Evolutionary conservation across 1,140 invertebrate genomes (phyloP), one percentile per base, ranked within the genome.

Genomic region (Plectrocnemia conspersa): DNA sequence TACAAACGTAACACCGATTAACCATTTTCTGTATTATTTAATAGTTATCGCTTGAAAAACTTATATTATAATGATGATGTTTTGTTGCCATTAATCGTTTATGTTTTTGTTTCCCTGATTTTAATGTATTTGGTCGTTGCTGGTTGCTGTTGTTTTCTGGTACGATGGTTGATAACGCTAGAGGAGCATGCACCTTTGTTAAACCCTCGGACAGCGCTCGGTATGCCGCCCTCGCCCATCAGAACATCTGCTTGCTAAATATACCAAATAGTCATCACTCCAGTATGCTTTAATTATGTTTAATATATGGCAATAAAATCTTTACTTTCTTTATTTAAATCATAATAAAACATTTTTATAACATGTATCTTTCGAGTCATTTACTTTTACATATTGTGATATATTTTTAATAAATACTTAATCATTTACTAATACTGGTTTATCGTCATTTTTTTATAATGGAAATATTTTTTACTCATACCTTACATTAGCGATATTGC

Each of bases 141-240:
- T 62, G 49, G 52, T 62, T 64, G 62, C 58, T 47, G 56, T 52
- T 45, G n/a, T 38, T 44, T 50, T 48, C 32, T 62, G 54, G 44
- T 62, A 65, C 64, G 59, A 65, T 50, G 73, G 68, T 70, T 66
- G 67, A 68, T 69, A 66, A 42, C 55, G 52, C 60, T 78, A 79
- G 78, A 77, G 70, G 77, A 79, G 71, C 77, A 79, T 77, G 77
- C 76, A 67, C 77, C 78, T 65, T 71, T 80, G 71, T 76, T 80
- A 66, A 74, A 68, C 48, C 68, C 64, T 36, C 65, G 67, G 69
- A 74, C 72, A 60, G 63, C 66, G 65, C 52, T 64, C 64, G 60
- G 57, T 56, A 56, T 64, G 61, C 61, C 56, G 46, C 45, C 47
- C 35, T 56, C 66, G 53, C 55, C 63, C 56, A 65, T 65, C 70